Conservation (phyloP, 2,888 invertebrate species). For the Vanessa cardui region DNA sequence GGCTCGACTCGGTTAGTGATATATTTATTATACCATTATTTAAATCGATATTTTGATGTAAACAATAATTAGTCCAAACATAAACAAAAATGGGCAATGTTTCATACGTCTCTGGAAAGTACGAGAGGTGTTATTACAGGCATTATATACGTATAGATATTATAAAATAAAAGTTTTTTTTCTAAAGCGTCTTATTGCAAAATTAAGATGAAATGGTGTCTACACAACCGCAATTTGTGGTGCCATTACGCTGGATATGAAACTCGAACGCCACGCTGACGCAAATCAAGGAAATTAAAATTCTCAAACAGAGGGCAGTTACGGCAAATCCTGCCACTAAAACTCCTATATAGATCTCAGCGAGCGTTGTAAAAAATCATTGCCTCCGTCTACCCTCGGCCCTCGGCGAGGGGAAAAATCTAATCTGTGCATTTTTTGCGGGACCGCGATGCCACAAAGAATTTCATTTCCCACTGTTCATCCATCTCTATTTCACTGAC, state of each 20-base stretch:
- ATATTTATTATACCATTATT: constrained; percentile 29
- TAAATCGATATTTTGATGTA: constrained; percentile 6
- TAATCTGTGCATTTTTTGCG: constrained; percentile 84
- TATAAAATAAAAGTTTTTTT: neutral
- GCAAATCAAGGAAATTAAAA: constrained; percentile 81
- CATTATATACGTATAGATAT: too few species aligned
- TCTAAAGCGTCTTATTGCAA: neutral
- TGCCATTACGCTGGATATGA: constrained; percentile 29
- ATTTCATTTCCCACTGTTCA: constrained; percentile 84
- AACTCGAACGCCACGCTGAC: constrained; percentile 47
- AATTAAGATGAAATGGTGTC: neutral
- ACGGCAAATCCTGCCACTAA: constrained; percentile 80
- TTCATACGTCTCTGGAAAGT: too few species aligned
- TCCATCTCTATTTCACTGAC: constrained; percentile 84
- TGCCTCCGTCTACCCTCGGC: constrained; percentile 73
- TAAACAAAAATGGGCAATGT: too few species aligned
- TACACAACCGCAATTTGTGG: constrained; percentile 24
- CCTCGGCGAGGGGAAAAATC: constrained; percentile 82
- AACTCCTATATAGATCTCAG: constrained; percentile 79
- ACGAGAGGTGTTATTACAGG: too few species aligned
- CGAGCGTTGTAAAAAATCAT: constrained; percentile 82
- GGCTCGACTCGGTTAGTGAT: constrained; percentile 68
- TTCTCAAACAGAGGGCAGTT: constrained; percentile 78
- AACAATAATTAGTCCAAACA: neutral
- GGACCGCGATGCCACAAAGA: constrained; percentile 84